Evolutionary conservation across 2,888 invertebrate species (phyloP), one percentile per base, ranked within the genome.

Genomic region (Cheilosia urbana): DNA sequence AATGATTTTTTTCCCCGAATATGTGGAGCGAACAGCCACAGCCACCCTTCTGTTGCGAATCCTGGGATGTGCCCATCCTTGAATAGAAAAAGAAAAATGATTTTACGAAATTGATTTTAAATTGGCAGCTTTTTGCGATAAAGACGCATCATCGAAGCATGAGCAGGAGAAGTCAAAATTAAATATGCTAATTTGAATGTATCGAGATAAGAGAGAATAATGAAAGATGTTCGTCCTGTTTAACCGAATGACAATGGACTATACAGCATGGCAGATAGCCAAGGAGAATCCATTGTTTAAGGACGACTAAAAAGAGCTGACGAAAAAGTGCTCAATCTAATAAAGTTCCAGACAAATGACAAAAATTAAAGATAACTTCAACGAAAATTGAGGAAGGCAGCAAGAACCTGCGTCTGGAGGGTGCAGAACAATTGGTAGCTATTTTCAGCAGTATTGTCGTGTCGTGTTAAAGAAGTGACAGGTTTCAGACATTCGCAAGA

Each of bases 61-160:
- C 15, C 17, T 2, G 51, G 60, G 42, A 40, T 34, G 53, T 73
- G 53, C 27, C 15, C 37, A 63, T 65, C 58, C 45, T 53, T 45
- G 19, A 51, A 77, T 45, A 45, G 6, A 30, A n/a, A n/a, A 53
- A 72, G 71, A 65, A 47, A 17, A 68, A 75, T 49, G 9, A 57
- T 57, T 76, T 24, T 17, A 42, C 58, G 19, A 78, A 82, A 77
- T 82, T 82, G 77, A 69, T 77, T 82, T 77, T 76, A 82, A 82
- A 77, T 82, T 82, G 77, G 40, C 55, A 72, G 51, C 47, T 42
- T 57, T 60, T 37, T 37, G 40, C 47, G 77, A 77, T 82, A 82
- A 82, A 60, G 71, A 71, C 71, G 71, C 60, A 24, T 66, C 57
- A 42, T 30, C 42, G 15, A 37, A 19, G 37, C 34, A 68, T 42